Evolutionary conservation across 2,888 invertebrate genomes (phyloP), one percentile per base, ranked within the genome.

Genomic region (Brenthis daphne): DNA sequence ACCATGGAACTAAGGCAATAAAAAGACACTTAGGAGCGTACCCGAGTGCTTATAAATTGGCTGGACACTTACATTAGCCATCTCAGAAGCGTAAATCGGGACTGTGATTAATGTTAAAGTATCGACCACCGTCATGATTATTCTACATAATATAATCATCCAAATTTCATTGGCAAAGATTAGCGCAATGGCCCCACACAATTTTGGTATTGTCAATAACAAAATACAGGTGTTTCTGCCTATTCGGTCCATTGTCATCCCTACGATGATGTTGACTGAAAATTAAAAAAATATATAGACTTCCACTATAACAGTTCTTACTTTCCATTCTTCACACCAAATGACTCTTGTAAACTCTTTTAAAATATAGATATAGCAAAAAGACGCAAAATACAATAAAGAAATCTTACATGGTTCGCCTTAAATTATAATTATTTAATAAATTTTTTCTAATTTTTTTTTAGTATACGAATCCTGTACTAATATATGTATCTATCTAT

Each of bases 51-150:
- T 29, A 29, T 50, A 13, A n/a, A 50, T 6, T n/a, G 6, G 0
- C 14, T 14, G 16, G 37, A 57, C 16, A 79, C 81, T 79, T 47
- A 87, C 88, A 66, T 80, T 80, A 51, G 87, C 84, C 56, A 88
- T 78, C 63, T 88, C 88, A 0, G 86, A 84, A 8, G 85, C 79
- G 65, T 87, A 88, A 14, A 85, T 77, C 3, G 86, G 82, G 2
- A 85, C 79, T 0, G 78, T 74, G 3, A 76, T 69, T 6, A 84
- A 66, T 0, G 80, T 67, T 5, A 80, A 73, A 0, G 74, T 68
- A 57, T 86, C 84, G 0, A 77, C 72, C 0, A 77, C 48, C 0
- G 80, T 78, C 61, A 77, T 74, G 2, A 85, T 6, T 0, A 75
- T 70, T 12, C 85, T 75, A 1, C 77, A 85, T 3, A 83, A 54